A percentile compares a stretch with the other conserved stretches of the same genome.
Conservation (phyloP, 2,888 invertebrate species). For the Drosophila bunnanda region DNA sequence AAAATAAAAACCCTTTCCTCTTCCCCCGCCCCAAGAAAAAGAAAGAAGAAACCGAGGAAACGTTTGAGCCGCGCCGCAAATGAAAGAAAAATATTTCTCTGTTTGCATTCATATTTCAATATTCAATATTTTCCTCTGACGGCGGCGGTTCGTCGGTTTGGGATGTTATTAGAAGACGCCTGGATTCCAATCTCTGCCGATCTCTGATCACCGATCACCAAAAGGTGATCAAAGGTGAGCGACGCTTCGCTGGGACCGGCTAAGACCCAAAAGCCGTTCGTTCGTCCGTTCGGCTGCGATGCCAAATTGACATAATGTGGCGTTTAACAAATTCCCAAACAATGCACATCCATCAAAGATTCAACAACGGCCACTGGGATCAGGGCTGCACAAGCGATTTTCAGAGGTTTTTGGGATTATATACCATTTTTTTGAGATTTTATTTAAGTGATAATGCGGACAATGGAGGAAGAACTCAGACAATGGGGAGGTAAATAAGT, state of each 20-base stretch:
- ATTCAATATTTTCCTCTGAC: slow-evolving; percentile 68
- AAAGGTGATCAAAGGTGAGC: slow-evolving; percentile 70
- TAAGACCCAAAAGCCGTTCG: background rate
- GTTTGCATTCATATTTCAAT: slow-evolving; percentile 79
- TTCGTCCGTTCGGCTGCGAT: slow-evolving; percentile 46
- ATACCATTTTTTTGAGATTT: background rate
- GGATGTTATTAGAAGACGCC: slow-evolving; percentile 59
- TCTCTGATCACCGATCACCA: slow-evolving; percentile 9
- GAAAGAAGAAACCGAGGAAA: slow-evolving; percentile 42
- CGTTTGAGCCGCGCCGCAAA: slow-evolving; percentile 72
- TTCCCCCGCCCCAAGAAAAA: background rate
- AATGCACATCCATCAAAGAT: slow-evolving; percentile 71
- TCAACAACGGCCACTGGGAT: slow-evolving; percentile 41
- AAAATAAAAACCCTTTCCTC: slow-evolving; percentile 57
- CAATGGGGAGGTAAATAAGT: background rate
- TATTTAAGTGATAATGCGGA: background rate
- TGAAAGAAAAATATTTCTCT: slow-evolving; percentile 51
- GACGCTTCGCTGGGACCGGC: slow-evolving; percentile 13
- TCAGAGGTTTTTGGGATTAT: background rate
- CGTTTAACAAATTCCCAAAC: slow-evolving; percentile 81
- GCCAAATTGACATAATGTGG: slow-evolving; percentile 84
- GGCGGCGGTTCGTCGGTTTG: slow-evolving; percentile 6
- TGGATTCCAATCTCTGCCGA: slow-evolving; percentile 49
- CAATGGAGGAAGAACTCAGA: background rate
- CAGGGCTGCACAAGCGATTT: slow-evolving; percentile 17